phyloP scores from a whole-genome alignment of 2,113 vertebrate species.

The Glaucomys volans region DNA sequence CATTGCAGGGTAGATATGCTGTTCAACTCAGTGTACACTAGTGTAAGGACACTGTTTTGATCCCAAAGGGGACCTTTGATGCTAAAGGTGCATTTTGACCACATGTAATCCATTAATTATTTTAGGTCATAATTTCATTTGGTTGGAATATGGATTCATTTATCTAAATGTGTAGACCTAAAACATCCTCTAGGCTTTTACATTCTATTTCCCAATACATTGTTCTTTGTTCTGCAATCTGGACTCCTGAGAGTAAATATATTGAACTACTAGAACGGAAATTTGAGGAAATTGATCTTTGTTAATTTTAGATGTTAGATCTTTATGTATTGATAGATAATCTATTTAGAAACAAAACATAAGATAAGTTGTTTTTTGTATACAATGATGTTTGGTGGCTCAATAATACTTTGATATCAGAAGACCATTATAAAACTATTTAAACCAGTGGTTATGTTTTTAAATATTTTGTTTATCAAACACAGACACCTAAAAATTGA shows the following conservation, averaged over 20 bases:
- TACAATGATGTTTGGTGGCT: neutral
- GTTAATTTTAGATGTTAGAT: neutral
- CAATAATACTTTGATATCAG: neutral
- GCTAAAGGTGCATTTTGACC: constrained; percentile 41
- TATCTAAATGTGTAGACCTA: neutral
- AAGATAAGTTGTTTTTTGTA: neutral
- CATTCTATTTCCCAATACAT: neutral
- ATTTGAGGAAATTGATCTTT: neutral
- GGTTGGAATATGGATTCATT: neutral
- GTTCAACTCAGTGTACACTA: neutral
- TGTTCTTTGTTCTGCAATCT: neutral
- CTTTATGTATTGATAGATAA: neutral
- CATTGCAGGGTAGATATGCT: neutral
- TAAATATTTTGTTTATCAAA: neutral
- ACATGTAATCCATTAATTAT: constrained; percentile 25
- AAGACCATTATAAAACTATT: neutral
- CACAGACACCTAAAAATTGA: neutral
- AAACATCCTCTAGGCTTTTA: neutral
- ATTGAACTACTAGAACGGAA: constrained; percentile 11
- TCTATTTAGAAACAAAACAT: neutral
- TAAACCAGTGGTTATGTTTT: neutral
- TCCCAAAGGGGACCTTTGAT: constrained; percentile 41
- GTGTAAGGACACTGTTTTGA: constrained; percentile 51
- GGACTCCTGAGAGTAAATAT: neutral
- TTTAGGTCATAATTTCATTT: neutral